phyloP scores from a whole-genome alignment of 2,797 vertebrate species.

The Micrastur ruficollis region DNA sequence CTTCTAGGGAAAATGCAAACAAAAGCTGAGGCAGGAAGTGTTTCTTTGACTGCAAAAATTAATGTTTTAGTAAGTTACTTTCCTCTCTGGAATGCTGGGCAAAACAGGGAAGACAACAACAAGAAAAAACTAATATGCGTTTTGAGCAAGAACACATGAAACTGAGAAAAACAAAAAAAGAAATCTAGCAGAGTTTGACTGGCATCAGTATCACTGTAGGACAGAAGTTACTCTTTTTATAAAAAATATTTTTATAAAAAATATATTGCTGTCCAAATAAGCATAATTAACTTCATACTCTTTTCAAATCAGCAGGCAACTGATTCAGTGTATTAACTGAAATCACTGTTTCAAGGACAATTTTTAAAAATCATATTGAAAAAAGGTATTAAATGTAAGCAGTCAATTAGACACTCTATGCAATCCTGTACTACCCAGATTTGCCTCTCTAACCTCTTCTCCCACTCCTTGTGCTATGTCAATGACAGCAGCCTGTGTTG shows the following conservation, averaged over 20 bases:
- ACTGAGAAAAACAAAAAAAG: not conserved
- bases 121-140: not conserved
- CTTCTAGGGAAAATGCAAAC: not conserved
- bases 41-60: not conserved
- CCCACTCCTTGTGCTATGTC: not conserved
- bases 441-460: not conserved
- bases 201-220: not conserved
- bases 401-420: not conserved
- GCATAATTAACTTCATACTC: slow-evolving; percentile 27
- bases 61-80: not conserved
- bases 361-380: not conserved
- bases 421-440: not conserved
- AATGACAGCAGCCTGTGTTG: not conserved
- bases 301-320: not conserved
- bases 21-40: not conserved
- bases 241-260: slow-evolving; percentile 17
- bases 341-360: not conserved
- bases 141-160: slow-evolving; percentile 26
- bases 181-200: not conserved
- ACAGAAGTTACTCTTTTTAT: not conserved
- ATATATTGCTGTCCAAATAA: not conserved
- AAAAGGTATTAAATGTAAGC: not conserved
- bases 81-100: not conserved
- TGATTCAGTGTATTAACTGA: not conserved
- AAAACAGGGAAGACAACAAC: not conserved